Conservation (phyloP, 1,140 invertebrate species). For the Oreohelix idahoensis region DNA sequence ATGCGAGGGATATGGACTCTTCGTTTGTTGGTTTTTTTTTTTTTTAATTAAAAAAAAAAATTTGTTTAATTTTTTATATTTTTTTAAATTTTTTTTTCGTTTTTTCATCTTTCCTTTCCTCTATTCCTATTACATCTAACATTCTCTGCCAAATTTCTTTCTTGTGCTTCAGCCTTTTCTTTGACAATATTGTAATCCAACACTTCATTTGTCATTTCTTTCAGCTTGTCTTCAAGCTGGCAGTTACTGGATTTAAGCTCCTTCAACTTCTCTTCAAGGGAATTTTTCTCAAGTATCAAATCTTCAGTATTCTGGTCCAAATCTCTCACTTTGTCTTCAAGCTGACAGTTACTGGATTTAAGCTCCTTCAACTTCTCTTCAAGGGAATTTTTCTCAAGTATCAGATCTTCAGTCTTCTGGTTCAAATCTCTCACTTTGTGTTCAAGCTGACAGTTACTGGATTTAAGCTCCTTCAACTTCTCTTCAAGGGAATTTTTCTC, state of each 20-base stretch:
- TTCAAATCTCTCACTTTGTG: not conserved
- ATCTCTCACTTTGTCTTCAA: not conserved
- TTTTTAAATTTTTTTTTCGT: too few species aligned
- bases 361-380: not conserved
- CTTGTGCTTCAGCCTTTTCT: not conserved
- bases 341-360: not conserved
- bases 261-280: not conserved
- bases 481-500: not conserved
- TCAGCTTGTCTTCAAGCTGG: not conserved
- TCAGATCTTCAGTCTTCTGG: not conserved
- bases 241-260: not conserved
- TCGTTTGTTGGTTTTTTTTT: too few species aligned
- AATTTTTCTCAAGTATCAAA: not conserved
- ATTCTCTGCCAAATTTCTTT: not conserved
- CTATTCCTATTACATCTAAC: too few species aligned
- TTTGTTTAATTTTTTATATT: too few species aligned
- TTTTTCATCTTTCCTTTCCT: too few species aligned
- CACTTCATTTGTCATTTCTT: not conserved
- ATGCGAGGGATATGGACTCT: too few species aligned
- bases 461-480: not conserved
- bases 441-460: not conserved
- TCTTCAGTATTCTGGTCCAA: not conserved
- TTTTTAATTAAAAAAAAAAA: too few species aligned
- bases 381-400: not conserved
- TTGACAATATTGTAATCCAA: not conserved